Evolutionary conservation across 2,113 vertebrate species (phyloP).

Genomic region (Bufo gargarizans): DNA sequence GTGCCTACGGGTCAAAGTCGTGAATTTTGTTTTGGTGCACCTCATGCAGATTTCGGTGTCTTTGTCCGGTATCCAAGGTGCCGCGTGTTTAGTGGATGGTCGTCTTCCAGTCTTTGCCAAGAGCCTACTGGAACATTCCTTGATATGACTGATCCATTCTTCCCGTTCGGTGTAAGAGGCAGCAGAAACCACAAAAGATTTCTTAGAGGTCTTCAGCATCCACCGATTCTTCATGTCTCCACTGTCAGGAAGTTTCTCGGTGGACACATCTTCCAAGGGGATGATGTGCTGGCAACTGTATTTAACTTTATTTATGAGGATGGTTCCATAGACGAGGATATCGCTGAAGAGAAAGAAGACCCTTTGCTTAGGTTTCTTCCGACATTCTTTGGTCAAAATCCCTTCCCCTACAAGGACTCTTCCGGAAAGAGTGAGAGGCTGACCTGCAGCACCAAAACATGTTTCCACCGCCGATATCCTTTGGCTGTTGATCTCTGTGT

Average conservation of each 20-base stretch:
- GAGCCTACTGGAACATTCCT: conserved; percentile 75
- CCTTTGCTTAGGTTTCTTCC: conserved; percentile 80
- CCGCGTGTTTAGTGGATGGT: conserved; percentile 69
- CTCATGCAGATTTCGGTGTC: conserved; percentile 90
- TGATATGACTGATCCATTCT: conserved; percentile 88
- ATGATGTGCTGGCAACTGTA: conserved; percentile 84
- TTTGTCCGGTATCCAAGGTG: conserved; percentile 85
- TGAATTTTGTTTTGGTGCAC: conserved; percentile 81
- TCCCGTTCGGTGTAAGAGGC: conserved; percentile 80
- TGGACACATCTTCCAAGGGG: conserved; percentile 82
- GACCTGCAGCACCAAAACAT: conserved; percentile 77
- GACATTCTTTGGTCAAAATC: conserved; percentile 84
- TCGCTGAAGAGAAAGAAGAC: conserved; percentile 92
- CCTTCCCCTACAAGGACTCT: conserved; percentile 90
- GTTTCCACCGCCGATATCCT: conserved; percentile 82
- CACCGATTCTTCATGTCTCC: conserved; percentile 84
- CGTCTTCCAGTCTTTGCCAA: conserved; percentile 63
- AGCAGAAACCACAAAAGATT: conserved; percentile 87
- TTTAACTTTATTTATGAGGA: conserved; percentile 79
- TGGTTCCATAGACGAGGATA: conserved; percentile 87
- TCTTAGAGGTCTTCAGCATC: conserved; percentile 88
- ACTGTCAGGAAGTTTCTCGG: conserved; percentile 80
- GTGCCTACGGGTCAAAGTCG: conserved; percentile 79
- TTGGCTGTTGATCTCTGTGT: conserved; percentile 77
- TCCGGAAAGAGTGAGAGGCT: conserved; percentile 72